Conservation (phyloP, 2,113 vertebrate genomes). For the Chitala chitala region DNA sequence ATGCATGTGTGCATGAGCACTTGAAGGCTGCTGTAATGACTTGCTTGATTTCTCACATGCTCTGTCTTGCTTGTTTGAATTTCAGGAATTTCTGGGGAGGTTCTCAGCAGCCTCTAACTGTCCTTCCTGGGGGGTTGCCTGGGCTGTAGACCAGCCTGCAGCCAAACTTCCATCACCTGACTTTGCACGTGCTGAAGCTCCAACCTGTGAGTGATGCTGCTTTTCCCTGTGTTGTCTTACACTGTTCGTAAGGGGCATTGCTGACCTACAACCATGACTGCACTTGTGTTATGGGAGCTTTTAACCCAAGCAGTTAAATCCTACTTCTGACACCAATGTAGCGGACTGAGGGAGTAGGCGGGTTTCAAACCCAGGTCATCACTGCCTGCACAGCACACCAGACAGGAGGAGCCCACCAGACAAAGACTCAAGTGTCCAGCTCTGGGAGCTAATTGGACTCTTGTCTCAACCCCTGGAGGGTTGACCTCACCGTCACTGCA, state of each 20-base stretch:
- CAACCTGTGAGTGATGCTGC: background rate
- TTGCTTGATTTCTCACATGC: background rate
- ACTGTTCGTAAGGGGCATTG: background rate
- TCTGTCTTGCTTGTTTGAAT: background rate
- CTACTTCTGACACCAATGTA: too few relatives aligned
- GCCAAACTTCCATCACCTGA: background rate
- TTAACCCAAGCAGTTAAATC: too few relatives aligned
- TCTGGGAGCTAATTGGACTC: too few relatives aligned
- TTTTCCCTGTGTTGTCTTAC: background rate
- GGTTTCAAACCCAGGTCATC: too few relatives aligned
- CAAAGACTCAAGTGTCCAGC: too few relatives aligned
- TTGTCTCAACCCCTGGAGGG: too few relatives aligned
- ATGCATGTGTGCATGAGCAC: background rate
- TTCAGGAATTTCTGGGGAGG: constrained; percentile 15
- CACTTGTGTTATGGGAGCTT: too few relatives aligned
- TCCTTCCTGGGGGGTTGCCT: background rate
- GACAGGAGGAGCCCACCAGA: too few relatives aligned
- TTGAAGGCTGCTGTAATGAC: background rate
- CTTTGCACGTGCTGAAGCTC: background rate
- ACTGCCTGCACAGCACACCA: too few relatives aligned
- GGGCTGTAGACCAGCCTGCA: too few relatives aligned
- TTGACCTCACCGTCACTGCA: too few relatives aligned
- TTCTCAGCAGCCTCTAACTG: background rate
- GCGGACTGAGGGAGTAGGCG: too few relatives aligned
- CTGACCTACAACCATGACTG: background rate